Evolutionary conservation across 2,113 vertebrate genomes (phyloP).

Genomic region (Hippocampus guttulatus): DNA sequence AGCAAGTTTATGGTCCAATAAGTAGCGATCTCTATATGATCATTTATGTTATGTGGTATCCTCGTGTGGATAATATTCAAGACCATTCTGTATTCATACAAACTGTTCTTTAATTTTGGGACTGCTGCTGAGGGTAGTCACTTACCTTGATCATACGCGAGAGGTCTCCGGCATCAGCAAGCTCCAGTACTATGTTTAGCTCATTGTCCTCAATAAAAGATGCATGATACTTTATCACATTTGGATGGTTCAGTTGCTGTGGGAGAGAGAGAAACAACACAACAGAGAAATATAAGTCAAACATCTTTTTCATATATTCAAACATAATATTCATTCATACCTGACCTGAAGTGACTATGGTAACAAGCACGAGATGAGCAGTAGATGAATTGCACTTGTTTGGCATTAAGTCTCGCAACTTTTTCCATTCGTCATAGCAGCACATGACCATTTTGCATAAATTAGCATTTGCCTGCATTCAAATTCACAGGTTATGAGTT

Average conservation of each 20-base stretch:
- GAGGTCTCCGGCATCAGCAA: slow-evolving; percentile 95
- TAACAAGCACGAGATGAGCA: not conserved
- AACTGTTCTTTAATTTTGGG: not conserved
- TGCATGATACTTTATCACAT: slow-evolving; percentile 98
- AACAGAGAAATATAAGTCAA: not conserved
- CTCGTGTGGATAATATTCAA: not conserved
- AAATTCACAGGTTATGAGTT: not conserved
- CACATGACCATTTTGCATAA: not conserved
- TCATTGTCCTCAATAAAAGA: slow-evolving; percentile 99
- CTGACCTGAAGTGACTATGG: not conserved
- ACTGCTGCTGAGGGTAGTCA: slow-evolving; percentile 8
- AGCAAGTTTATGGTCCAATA: not conserved
- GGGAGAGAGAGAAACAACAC: slow-evolving; percentile 35
- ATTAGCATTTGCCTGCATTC: not conserved
- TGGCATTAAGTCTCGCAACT: not conserved
- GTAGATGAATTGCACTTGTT: not conserved
- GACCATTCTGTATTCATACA: not conserved
- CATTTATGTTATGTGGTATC: not conserved
- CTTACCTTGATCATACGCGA: slow-evolving; percentile 98
- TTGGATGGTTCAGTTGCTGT: slow-evolving; percentile 98
- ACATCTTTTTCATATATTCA: not conserved
- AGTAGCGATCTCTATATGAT: not conserved
- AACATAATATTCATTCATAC: not conserved
- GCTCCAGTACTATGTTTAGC: slow-evolving; percentile 95
- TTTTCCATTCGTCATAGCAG: not conserved